Evolutionary conservation across 2,797 vertebrate genomes (phyloP).

Genomic region (Myioborus melanocephalus): DNA sequence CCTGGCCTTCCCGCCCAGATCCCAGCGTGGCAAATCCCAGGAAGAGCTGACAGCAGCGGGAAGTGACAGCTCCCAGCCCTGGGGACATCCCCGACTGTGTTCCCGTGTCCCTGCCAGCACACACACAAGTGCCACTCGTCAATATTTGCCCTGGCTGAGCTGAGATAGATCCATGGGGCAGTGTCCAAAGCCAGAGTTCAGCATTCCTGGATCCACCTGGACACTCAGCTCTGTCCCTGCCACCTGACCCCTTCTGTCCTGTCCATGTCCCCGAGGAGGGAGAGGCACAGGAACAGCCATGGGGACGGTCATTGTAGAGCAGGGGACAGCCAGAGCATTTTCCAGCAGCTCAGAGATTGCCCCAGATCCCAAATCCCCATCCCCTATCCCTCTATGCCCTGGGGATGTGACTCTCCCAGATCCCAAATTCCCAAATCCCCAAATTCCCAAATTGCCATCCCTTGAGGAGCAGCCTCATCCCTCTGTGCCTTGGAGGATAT

Average conservation of each 20-base stretch:
- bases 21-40: rapidly evolving
- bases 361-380: too few relatives aligned
- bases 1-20: rapidly evolving
- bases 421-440: not conserved
- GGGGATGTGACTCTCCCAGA: too few relatives aligned
- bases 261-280: rapidly evolving
- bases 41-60: not conserved
- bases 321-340: not conserved
- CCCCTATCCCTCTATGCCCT: not conserved
- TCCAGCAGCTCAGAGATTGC: rapidly evolving
- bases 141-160: not conserved
- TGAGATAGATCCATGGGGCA: not conserved
- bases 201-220: rapidly evolving
- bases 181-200: rapidly evolving
- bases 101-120: not conserved
- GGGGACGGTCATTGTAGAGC: rapidly evolving
- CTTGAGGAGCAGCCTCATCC: too few relatives aligned
- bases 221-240: not conserved
- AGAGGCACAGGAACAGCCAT: not conserved
- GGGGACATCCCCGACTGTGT: not conserved
- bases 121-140: not conserved
- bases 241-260: rapidly evolving
- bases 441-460: too few relatives aligned
- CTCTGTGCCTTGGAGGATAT: rapidly evolving
- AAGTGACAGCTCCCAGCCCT: not conserved